Base-by-base conservation (phyloP, 2,113 vertebrate species). In the Tichodroma muraria region DNA sequence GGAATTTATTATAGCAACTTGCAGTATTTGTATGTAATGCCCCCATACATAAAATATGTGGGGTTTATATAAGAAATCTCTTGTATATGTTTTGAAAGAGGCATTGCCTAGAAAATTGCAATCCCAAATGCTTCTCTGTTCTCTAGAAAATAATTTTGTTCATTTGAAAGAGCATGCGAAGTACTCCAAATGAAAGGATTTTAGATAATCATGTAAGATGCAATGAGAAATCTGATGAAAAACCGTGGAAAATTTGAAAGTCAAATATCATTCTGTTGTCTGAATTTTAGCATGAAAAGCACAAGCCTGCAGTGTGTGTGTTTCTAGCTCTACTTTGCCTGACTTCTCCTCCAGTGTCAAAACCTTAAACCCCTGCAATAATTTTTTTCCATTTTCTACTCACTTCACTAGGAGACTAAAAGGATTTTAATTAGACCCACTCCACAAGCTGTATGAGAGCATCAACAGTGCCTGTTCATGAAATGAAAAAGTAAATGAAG, bases 401-500 rank as follows among this genome's bases (percentile, higher is more conserved):
- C 45, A 8, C 31, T 56, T 93, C 66, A 22, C 49, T 40, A 1
- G 9, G 27, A 81, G 57, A 56, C 78, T 89, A 57, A 89, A 91
- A 69, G 53, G 49, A 40, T 88, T 90, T 96, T 92, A 95, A 93
- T 93, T 78, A 93, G 52, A 47, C 30, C 47, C 66, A 54, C 38
- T 93, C 63, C 60, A 45, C 44, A 38, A 23, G 56, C 60, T 86
- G 44, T 23, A 22, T 35, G 71, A 90, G 69, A 88, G 73, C 57
- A 54, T 73, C 68, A 84, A 31, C 25, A 8, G 28, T 31, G 72
- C 47, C 52, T 78, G 56, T 20, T 90, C 33, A 21, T 57, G 63
- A 80, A 93, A 93, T 54, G 59, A 83, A 89, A 84, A 69, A 88
- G 68, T 54, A 85, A 93, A 86, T 92, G 76, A 86, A 92, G 76